Conservation (phyloP, 92 coral and sea anemone genomes). For the Muricea muricata region DNA sequence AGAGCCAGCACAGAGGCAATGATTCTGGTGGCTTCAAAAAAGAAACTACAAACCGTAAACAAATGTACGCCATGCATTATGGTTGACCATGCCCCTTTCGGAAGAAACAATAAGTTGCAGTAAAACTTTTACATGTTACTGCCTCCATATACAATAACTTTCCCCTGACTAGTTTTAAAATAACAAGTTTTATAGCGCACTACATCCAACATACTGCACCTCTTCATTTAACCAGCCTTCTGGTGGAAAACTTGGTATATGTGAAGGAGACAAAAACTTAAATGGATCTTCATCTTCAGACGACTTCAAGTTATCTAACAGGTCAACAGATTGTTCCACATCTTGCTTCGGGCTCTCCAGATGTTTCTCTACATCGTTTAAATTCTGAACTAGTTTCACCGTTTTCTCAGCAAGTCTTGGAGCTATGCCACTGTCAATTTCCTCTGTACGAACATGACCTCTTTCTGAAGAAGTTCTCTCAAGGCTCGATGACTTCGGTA, state of each 20-base stretch:
- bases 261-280: slow-evolving; percentile 27
- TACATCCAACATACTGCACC: not conserved
- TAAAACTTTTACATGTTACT: too few relatives aligned
- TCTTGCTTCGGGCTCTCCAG: not conserved
- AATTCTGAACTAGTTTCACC: slow-evolving; percentile 1
- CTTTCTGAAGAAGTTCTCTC: slow-evolving; percentile 3
- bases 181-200: too few relatives aligned
- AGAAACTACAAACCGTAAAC: too few relatives aligned
- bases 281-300: slow-evolving; percentile 46
- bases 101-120: too few relatives aligned
- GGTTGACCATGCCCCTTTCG: too few relatives aligned
- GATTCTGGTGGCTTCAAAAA: too few relatives aligned
- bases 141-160: too few relatives aligned
- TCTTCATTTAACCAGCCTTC: slow-evolving; percentile 39
- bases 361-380: slow-evolving; percentile 10
- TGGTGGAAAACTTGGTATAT: slow-evolving; percentile 22
- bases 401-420: slow-evolving; percentile 2
- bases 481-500: slow-evolving; percentile 4
- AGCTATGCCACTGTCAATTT: slow-evolving; percentile 41
- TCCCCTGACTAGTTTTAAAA: too few relatives aligned
- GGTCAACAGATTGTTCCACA: slow-evolving; percentile 7
- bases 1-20: too few relatives aligned
- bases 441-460: slow-evolving; percentile 38
- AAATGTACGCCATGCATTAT: too few relatives aligned
- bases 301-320: slow-evolving; percentile 28